phyloP scores from a whole-genome alignment of 1,140 invertebrate genomes.

The Samia ricini region DNA sequence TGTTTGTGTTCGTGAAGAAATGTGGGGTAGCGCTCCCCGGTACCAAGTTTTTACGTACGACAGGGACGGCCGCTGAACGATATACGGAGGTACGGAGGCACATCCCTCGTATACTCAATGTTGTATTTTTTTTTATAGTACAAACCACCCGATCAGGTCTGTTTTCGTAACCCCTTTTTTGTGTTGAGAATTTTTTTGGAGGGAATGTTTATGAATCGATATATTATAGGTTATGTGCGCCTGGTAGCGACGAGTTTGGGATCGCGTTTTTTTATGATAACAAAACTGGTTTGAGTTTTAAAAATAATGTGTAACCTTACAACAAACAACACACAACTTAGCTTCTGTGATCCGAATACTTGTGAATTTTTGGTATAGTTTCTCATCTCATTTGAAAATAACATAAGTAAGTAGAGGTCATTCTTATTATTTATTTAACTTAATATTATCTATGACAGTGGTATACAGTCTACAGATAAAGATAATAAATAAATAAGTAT shows the following conservation, averaged over 20 bases:
- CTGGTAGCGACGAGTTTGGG: slow-evolving; percentile 20
- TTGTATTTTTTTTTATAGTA: slow-evolving; percentile 42
- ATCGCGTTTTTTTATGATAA: slow-evolving; percentile 16
- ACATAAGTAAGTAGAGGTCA: too few species aligned
- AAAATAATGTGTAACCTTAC: neutral
- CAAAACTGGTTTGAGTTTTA: slow-evolving; percentile 11
- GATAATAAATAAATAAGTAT: too few species aligned
- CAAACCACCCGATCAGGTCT: slow-evolving; percentile 49
- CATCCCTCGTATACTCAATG: slow-evolving; percentile 63
- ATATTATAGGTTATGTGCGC: slow-evolving; percentile 49
- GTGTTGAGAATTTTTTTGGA: slow-evolving; percentile 55
- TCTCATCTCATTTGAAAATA: too few species aligned
- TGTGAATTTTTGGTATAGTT: neutral
- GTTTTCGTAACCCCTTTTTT: slow-evolving; percentile 62
- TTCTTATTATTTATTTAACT: too few species aligned
- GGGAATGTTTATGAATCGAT: slow-evolving; percentile 61
- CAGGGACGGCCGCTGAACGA: slow-evolving; percentile 54
- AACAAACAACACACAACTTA: neutral
- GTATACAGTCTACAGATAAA: too few species aligned
- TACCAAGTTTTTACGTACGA: slow-evolving; percentile 46
- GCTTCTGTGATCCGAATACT: neutral
- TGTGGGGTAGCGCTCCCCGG: slow-evolving; percentile 63
- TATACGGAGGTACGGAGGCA: slow-evolving; percentile 63
- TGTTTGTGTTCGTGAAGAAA: slow-evolving; percentile 52
- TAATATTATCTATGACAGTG: too few species aligned